phyloP scores from a whole-genome alignment of 2,888 invertebrate species.

The Chymomyza fuscimana region DNA sequence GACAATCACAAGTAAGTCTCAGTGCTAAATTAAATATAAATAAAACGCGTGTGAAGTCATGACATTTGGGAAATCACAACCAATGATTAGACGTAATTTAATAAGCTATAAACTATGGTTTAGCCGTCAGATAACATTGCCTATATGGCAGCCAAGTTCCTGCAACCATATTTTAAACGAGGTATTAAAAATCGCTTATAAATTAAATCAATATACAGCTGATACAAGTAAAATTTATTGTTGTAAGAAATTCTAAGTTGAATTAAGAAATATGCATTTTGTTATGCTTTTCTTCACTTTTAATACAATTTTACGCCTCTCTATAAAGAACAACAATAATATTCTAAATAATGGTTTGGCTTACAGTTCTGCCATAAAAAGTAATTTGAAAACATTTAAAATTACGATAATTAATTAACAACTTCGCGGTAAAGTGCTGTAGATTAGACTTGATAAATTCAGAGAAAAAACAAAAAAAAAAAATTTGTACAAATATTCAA shows the following conservation, averaged over 20 bases:
- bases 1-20: no score
- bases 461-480: neutral
- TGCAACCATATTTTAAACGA: slow-evolving; percentile 3
- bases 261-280: slow-evolving; percentile 6
- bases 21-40: no score
- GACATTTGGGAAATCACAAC: slow-evolving; percentile 56
- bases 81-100: slow-evolving; percentile 62
- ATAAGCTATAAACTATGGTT: slow-evolving; percentile 53
- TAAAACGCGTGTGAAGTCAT: slow-evolving; percentile 17
- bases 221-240: neutral
- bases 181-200: slow-evolving; percentile 12
- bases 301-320: no score
- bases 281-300: slow-evolving; percentile 9
- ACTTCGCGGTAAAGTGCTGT: no score
- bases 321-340: no score
- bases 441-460: no score
- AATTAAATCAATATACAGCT: slow-evolving; percentile 21
- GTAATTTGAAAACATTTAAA: no score
- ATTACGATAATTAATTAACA: no score
- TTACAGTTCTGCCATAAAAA: no score
- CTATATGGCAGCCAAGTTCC: slow-evolving; percentile 27
- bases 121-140: slow-evolving; percentile 27
- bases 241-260: neutral
- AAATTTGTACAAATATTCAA: neutral
- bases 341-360: no score